Evolutionary conservation across 92 coral and sea anemone genomes (phyloP), one percentile per base, ranked within the genome.

Genomic region (Diadumene lineata): DNA sequence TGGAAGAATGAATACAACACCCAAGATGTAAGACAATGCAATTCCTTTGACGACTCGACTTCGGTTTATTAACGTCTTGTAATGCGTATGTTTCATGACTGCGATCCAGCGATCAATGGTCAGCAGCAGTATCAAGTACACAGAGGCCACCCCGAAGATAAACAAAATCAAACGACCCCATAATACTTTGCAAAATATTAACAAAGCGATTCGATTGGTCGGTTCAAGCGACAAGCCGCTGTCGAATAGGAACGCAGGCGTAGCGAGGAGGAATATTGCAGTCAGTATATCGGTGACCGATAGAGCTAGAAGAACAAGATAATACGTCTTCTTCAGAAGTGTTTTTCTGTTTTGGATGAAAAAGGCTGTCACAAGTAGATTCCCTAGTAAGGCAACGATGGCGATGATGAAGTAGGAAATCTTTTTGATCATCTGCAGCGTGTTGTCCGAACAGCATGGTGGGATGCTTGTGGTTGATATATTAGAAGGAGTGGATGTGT

Each of bases 101-200:
- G 97, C 97, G 38, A 81, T 72, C 93, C 97, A 92, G 15, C 93
- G 93, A 50, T 92, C 97, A 23, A 85, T 32, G 15, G 97, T 83
- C 55, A 92, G 70, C 60, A 80, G 75, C n/a, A 83, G 60, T 67
- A 90, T 81, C 29, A 87, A 68, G 70, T 92, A 82, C 32, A 87
- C 75, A 26, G 93, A 92, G 29, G 88, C 86, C 38, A 87, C 79
- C 56, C 97, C 93, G 29, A 88, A 70, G 10, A 82, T 76, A 64
- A 92, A 92, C 43, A 85, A 56, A 31, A 85, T 34, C 34, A 78
- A 55, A 0, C 89, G 87, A 13, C 81, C 76, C 79, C 87, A 89
- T 25, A 92, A 60, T 24, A 84, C 76, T 24, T 69, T 75, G 50
- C 97, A 92, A 56, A 75, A 92, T 1, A 85, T 64, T 76, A 80